Percentiles rank a stretch among this genome's conserved stretches.
phyloP scores from a whole-genome alignment of 35 echinoderm and acorn worm species.

The Heliocidaris erythrogramma region DNA sequence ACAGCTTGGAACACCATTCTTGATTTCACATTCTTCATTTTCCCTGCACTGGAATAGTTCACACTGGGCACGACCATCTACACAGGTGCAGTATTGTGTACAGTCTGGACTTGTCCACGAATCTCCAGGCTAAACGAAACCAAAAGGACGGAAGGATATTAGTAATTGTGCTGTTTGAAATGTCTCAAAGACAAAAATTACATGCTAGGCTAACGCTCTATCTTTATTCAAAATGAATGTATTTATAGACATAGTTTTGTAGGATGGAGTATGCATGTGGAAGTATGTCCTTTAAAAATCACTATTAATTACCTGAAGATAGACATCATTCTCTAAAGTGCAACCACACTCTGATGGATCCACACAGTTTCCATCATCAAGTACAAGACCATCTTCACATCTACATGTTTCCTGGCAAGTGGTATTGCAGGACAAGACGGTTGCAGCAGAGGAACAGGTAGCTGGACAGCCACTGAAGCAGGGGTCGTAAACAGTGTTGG shows the following conservation, averaged over 20 bases:
- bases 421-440: constrained; percentile 48
- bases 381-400: constrained; percentile 59
- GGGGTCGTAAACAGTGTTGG: constrained; percentile 56
- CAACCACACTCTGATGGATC: too few species aligned
- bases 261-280: too few species aligned
- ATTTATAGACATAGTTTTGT: too few species aligned
- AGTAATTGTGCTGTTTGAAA: too few species aligned
- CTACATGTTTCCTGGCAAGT: constrained; percentile 69
- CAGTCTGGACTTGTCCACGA: background rate
- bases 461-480: constrained; percentile 77
- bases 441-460: constrained; percentile 67
- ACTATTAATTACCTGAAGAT: too few species aligned
- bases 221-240: too few species aligned
- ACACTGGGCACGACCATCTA: background rate
- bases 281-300: too few species aligned
- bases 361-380: background rate
- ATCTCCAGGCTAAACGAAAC: too few species aligned
- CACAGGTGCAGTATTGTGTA: background rate
- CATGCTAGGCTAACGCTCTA: too few species aligned
- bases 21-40: constrained; percentile 32
- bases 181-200: too few species aligned
- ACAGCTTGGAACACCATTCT: constrained; percentile 44
- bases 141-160: too few species aligned
- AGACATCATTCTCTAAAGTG: constrained; percentile 5
- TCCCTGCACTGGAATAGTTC: constrained; percentile 38